Base-by-base conservation (phyloP, 2,888 invertebrate genomes). In the Cataglyphis livida region DNA sequence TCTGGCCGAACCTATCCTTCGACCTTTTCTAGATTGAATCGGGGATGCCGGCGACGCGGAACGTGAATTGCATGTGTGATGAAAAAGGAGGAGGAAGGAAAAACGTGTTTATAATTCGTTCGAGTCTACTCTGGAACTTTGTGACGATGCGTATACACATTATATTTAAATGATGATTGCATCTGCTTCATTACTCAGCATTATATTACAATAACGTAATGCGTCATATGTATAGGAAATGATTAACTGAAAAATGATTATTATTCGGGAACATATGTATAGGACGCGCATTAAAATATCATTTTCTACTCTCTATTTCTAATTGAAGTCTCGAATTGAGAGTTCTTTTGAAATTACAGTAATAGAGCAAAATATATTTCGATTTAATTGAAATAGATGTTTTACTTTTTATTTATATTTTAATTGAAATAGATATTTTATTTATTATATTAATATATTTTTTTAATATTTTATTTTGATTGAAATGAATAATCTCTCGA, bases 11-110 rank as follows among this genome's bases (percentile, higher is more conserved):
- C 86, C 85, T 83, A 85, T 84, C 90, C 87, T 84, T 88, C 83
- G 84, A 84, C 74, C 85, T 84, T 78, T 84, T 83, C 86, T 89
- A 87, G 86, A 90, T 91, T 90, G 90, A 88, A 91, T 88, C 87
- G 88, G 85, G 85, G 81, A 75, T 86, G 86, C 86, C 86, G 83
- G 83, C 84, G 87, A 74, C 81, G 70, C 83, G 65, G 57, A 87
- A 87, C 85, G 87, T 89, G 86, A 82, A 86, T 88, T 84, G 83
- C 84, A 85, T 87, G 21, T 81, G 54, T 82, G 70, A 88, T 86
- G 85, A 51, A 83, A 83, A 83, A 84, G 76, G 61, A 32, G 28
- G 21, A 15, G 28, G n/a, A 68, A 59, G 54, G 59, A 38, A 38
- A 68, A 78, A 81, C 68, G 18, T 59, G 68, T 28, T 74, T 81